Evolutionary conservation across 2,888 invertebrate species (phyloP).

Genomic region (Axea sp.): DNA sequence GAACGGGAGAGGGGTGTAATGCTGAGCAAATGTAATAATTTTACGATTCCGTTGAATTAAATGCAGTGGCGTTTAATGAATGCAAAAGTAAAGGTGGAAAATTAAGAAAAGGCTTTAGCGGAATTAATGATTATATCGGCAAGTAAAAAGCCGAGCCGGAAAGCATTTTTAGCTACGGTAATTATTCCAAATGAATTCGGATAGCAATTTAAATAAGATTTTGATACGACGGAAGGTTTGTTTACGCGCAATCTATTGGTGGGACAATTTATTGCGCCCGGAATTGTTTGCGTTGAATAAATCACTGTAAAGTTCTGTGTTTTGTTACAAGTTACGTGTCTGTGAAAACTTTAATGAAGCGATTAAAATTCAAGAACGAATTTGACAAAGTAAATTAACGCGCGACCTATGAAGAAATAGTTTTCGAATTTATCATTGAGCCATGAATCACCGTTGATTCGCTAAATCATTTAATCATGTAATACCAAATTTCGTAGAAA

Average conservation of each 20-base stretch:
- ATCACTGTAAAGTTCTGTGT: constrained; percentile 13
- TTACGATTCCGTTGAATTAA: too few species aligned
- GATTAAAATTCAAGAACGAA: constrained; percentile 44
- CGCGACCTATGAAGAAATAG: constrained; percentile 23
- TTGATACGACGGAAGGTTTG: too few species aligned
- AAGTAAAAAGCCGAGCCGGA: too few species aligned
- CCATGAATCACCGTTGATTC: constrained; percentile 48
- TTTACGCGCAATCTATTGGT: background rate
- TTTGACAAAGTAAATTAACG: constrained; percentile 42
- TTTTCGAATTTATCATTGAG: constrained; percentile 38
- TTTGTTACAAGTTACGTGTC: background rate
- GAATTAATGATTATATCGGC: too few species aligned
- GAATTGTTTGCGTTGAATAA: constrained; percentile 12
- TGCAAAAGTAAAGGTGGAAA: too few species aligned
- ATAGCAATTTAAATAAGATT: too few species aligned
- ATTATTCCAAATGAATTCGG: too few species aligned
- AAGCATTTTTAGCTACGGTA: too few species aligned
- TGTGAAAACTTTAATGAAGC: constrained; percentile 31
- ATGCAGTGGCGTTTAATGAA: too few species aligned
- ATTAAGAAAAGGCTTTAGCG: too few species aligned
- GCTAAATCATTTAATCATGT: constrained; percentile 50
- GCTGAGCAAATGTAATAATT: too few species aligned
- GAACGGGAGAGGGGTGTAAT: too few species aligned
- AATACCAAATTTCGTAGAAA: constrained; percentile 33
- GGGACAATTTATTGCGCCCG: constrained; percentile 7